Evolutionary conservation across 1,140 invertebrate genomes (phyloP), one percentile per base, ranked within the genome.

Genomic region (Agrilus planipennis): DNA sequence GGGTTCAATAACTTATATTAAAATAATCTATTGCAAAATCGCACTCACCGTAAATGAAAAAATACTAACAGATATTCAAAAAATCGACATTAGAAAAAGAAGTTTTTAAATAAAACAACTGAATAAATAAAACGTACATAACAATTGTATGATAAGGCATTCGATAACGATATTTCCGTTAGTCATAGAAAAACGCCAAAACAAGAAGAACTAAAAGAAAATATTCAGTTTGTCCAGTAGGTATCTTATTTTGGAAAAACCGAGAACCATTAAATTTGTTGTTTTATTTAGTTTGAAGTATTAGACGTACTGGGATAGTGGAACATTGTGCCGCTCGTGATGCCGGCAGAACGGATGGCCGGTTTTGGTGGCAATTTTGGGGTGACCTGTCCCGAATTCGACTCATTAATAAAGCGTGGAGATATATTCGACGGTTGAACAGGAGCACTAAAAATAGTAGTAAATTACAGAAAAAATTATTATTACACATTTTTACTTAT

Each of bases 291-390:
- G n/a, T n/a, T n/a, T n/a, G 46, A 60, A 12, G 59, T 56, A 15
- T 48, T 50, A 15, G 58, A 58, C 2, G 59, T 61, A 39, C 49
- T 59, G 10, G 59, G 59, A 42, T 61, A 61, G 22, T 55, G 57
- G 41, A 61, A 61, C 56, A 57, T 61, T 22, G 57, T 57, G 19
- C 53, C 58, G 2, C 49, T 45, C 2, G 50, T 34, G 14, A 52
- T 39, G 1, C 54, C 59, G 12, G 59, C 59, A 2, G 59, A 61
- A 20, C 57, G 42, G 3, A 55, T 49, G 4, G 52, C 51, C 11
- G 59, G 57, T 29, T 52, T 50, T 6, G 59, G 59, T 0, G 59
- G 59, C 20, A 60, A 27, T 36, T 53, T 49, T 2, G 59, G 59
- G 4, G 57, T 61, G 16, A 49, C 51, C 32, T 61, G 57, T 2